Percentiles rank a stretch among this genome's conserved stretches.
Conservation (phyloP, 2,113 vertebrate species). For the Equus przewalskii region DNA sequence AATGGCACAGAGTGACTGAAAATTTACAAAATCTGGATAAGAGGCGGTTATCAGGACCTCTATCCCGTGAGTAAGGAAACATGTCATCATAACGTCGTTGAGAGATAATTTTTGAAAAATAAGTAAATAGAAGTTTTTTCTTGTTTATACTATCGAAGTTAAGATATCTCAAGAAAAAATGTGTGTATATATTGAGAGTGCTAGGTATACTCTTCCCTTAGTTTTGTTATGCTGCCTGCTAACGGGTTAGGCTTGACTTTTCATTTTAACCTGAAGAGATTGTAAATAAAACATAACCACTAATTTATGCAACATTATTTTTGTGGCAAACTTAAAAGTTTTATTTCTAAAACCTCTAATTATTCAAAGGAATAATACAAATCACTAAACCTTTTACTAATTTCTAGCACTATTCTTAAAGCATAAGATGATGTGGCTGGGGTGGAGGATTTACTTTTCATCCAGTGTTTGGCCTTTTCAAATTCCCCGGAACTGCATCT, state of each 20-base stretch:
- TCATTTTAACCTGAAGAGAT: background rate
- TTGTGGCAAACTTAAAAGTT: background rate
- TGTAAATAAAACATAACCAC: background rate
- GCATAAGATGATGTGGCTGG: background rate
- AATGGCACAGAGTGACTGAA: background rate
- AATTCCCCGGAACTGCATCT: background rate
- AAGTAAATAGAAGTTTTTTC: background rate
- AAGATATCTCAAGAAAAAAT: background rate
- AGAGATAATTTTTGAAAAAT: background rate
- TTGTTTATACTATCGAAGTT: background rate
- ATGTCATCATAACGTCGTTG: background rate
- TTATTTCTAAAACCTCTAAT: background rate
- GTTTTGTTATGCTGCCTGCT: background rate
- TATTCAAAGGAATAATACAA: slow-evolving; percentile 1
- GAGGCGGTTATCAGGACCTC: background rate
- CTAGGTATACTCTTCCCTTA: background rate
- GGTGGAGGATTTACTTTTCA: background rate
- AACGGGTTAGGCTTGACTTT: background rate
- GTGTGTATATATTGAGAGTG: background rate
- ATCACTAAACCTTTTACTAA: background rate
- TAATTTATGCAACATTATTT: slow-evolving; percentile 14
- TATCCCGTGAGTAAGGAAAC: background rate
- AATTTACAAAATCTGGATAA: background rate
- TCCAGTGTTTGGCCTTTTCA: background rate
- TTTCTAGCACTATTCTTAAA: background rate